Evolutionary conservation across 2,113 vertebrate species (phyloP).

Genomic region (Ageneiosus marmoratus): DNA sequence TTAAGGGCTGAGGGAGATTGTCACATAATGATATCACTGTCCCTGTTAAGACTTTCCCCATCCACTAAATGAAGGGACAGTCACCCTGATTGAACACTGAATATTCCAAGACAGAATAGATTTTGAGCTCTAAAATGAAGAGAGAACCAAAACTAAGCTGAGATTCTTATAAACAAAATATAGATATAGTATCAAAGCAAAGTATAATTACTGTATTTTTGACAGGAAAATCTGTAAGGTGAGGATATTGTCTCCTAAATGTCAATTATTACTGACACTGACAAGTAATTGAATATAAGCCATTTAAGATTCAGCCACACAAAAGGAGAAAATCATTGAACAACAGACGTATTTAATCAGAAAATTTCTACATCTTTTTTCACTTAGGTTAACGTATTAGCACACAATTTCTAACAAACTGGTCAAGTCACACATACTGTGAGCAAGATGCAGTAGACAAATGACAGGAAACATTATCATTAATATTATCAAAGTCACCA

Average conservation of each 20-base stretch:
- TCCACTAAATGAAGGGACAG: not conserved
- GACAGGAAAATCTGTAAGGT: not conserved
- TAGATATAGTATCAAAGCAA: too few relatives aligned
- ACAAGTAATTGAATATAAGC: not conserved
- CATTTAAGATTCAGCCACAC: not conserved
- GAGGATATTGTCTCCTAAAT: conserved; percentile 12
- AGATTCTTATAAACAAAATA: not conserved
- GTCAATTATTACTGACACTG: not conserved
- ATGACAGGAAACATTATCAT: not conserved
- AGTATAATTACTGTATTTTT: not conserved
- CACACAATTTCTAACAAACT: not conserved
- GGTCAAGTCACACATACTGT: not conserved
- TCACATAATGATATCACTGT: conserved; percentile 68
- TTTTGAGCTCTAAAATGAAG: conserved; percentile 37
- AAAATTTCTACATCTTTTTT: not conserved
- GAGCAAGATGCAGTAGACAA: not conserved
- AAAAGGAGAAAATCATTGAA: not conserved
- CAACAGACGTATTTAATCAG: not conserved
- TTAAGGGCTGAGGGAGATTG: conserved; percentile 66
- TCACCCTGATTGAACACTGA: conserved; percentile 7
- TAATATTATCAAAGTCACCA: not conserved
- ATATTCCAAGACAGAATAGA: not conserved
- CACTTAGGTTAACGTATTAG: not conserved
- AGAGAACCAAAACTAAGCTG: not conserved
- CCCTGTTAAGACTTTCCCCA: conserved; percentile 65